These are phyloP conservation scores for Gorilla gorilla DNA, from an alignment of 2,113 vertebrate genomes.

Conservation along the genomic window DNA sequence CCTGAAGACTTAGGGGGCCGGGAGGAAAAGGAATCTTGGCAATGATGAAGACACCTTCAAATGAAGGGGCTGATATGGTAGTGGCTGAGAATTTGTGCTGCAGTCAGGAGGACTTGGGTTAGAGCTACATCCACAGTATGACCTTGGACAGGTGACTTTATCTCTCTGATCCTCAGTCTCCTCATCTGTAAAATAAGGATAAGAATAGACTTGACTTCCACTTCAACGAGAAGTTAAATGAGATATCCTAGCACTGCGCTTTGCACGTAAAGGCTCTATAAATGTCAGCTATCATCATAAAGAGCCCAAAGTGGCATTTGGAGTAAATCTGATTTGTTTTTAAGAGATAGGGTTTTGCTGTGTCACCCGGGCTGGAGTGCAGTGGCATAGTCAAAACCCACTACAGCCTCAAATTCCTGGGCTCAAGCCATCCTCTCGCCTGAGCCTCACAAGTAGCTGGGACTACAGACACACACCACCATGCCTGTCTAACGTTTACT, in stretches of 20 bases:
- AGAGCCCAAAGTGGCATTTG: no score
- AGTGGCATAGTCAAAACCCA: no score
- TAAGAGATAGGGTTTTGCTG: no score
- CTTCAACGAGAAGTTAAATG: neutral
- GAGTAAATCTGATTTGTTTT: neutral
- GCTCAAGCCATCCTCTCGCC: no score
- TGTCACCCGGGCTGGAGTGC: no score
- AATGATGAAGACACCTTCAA: neutral
- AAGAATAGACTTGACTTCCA: neutral
- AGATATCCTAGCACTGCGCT: neutral
- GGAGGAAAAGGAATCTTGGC: neutral
- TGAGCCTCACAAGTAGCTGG: no score
- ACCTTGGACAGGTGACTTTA: neutral
- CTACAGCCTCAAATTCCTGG: no score
- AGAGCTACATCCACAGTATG: neutral
- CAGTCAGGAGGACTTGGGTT: neutral
- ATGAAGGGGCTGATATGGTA: neutral
- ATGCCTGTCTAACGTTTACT: no score
- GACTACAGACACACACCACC: no score
- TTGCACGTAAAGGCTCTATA: neutral
- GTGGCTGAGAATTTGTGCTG: neutral
- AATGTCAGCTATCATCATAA: neutral
- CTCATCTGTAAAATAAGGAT: neutral
- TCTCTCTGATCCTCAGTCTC: conserved; percentile 1
- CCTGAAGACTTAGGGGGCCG: neutral